Evolutionary conservation across 2,888 invertebrate genomes (phyloP).

Genomic region (Drosophila anceps): DNA sequence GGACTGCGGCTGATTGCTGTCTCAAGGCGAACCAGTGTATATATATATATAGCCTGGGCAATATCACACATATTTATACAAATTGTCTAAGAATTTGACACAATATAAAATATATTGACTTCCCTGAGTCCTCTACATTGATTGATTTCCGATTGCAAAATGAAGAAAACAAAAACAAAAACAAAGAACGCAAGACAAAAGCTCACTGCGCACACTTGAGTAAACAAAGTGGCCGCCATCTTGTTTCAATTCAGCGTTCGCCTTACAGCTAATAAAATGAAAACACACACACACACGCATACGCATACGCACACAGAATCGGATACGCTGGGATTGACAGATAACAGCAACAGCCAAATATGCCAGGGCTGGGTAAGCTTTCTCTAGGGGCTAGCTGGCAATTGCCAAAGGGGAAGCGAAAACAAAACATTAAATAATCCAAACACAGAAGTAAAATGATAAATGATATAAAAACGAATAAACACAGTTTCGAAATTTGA

Average conservation of each 20-base stretch:
- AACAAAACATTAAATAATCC: conserved; percentile 61
- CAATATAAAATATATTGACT: conserved; percentile 24
- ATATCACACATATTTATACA: conserved; percentile 9
- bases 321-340: conserved; percentile 51
- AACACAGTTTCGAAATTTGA: conserved; percentile 36
- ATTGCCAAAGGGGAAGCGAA: conserved; percentile 28
- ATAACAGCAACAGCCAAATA: conserved; percentile 24
- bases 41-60: conserved; percentile 45
- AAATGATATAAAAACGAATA: conserved; percentile 53
- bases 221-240: conserved; percentile 58
- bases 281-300: conserved; percentile 25
- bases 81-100: conserved; percentile 13
- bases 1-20: conserved; percentile 15
- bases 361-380: conserved; percentile 43
- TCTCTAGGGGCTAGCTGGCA: conserved; percentile 31
- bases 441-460: conserved; percentile 56
- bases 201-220: conserved; percentile 48
- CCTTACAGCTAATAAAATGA: conserved; percentile 39
- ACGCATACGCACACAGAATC: conserved; percentile 14
- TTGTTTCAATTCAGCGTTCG: conserved; percentile 59
- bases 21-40: conserved; percentile 56
- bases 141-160: conserved; percentile 33
- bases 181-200: conserved; percentile 31
- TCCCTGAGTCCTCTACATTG: conserved; percentile 21
- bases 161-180: conserved; percentile 19